Evolutionary conservation across 2,888 invertebrate species (phyloP).

Genomic region (Amphipoea oculea): DNA sequence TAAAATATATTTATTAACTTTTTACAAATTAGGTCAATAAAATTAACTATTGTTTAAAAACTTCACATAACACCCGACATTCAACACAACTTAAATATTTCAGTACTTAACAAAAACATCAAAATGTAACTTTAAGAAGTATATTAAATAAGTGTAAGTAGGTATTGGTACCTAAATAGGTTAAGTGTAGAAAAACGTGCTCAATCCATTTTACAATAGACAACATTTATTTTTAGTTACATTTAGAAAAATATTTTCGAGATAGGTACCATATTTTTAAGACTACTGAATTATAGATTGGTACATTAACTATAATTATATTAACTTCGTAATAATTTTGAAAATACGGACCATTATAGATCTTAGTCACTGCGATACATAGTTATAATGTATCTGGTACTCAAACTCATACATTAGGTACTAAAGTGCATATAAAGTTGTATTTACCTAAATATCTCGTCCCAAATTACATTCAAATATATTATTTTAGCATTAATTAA

Average conservation of each 20-base stretch:
- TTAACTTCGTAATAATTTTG: constrained; percentile 5
- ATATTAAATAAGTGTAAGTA: constrained; percentile 53
- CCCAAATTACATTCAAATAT: constrained; percentile 46
- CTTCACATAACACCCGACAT: constrained; percentile 74
- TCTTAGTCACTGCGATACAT: constrained; percentile 33
- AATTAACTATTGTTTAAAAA: constrained; percentile 80
- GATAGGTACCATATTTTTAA: constrained; percentile 11
- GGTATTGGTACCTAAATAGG: constrained; percentile 52
- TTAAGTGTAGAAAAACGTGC: constrained; percentile 52
- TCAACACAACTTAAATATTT: constrained; percentile 77
- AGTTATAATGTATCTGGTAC: constrained; percentile 44
- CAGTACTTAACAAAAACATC: constrained; percentile 75
- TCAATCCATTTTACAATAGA: constrained; percentile 27
- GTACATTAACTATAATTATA: background rate
- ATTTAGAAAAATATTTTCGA: constrained; percentile 21
- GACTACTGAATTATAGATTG: constrained; percentile 8
- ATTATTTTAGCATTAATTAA: constrained; percentile 46
- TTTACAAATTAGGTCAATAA: constrained; percentile 84
- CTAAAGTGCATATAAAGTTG: constrained; percentile 39
- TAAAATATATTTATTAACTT: constrained; percentile 88
- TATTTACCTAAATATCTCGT: constrained; percentile 35
- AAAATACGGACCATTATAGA: constrained; percentile 6
- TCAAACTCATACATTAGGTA: constrained; percentile 40
- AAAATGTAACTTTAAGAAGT: constrained; percentile 63
- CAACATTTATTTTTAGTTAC: constrained; percentile 10